phyloP scores from a whole-genome alignment of 2,888 invertebrate genomes.

The Cheilosia grossa region DNA sequence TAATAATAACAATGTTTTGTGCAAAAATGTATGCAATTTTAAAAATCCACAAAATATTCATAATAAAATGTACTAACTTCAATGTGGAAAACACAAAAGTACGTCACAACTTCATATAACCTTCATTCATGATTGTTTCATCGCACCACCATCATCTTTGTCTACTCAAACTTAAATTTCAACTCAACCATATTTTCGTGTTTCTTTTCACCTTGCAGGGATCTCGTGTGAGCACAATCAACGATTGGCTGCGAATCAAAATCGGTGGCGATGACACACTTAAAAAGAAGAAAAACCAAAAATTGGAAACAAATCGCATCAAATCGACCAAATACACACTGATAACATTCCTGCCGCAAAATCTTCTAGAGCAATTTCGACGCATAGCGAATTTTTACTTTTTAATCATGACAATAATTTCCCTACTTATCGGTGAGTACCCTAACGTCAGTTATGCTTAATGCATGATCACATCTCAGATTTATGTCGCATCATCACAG shows the following conservation, averaged over 20 bases:
- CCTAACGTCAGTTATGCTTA: background rate
- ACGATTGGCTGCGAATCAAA: slow-evolving; percentile 86
- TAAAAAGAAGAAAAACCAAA: slow-evolving; percentile 79
- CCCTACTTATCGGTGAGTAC: slow-evolving; percentile 86
- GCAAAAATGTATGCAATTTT: no score
- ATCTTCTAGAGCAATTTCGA: slow-evolving; percentile 92
- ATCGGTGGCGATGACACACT: slow-evolving; percentile 85
- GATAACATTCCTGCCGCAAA: slow-evolving; percentile 91
- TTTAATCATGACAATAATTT: slow-evolving; percentile 88
- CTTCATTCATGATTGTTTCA: background rate
- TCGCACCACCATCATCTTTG: background rate
- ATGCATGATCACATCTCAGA: slow-evolving; percentile 18
- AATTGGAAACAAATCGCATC: slow-evolving; percentile 84
- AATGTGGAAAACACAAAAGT: no score
- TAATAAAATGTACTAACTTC: no score
- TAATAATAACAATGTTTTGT: no score
- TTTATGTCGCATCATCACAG: background rate
- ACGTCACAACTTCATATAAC: no score
- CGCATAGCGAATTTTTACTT: slow-evolving; percentile 94
- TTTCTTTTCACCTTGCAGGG: slow-evolving; percentile 83
- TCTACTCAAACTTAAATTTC: no score
- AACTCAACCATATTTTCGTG: background rate
- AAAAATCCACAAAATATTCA: no score
- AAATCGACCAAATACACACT: slow-evolving; percentile 90
- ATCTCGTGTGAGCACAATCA: slow-evolving; percentile 85